Conservation (phyloP, 2,888 invertebrate genomes). For the Tenthredo notha region DNA sequence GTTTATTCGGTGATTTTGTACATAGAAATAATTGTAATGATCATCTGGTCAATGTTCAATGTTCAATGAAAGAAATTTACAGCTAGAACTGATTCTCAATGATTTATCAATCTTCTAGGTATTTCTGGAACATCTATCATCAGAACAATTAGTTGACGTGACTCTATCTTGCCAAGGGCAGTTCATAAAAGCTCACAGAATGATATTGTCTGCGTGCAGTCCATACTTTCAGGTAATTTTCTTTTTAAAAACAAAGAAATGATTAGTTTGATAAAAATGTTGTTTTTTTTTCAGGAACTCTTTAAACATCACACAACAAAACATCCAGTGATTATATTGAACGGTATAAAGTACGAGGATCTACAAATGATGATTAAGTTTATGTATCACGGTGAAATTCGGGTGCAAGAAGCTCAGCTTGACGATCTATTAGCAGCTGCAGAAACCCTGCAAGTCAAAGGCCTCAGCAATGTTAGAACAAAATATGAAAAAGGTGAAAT, state of each 20-base stretch:
- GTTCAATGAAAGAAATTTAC: not conserved
- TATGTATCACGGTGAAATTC: slow-evolving; percentile 80
- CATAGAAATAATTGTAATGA: not conserved
- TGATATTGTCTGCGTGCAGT: slow-evolving; percentile 80
- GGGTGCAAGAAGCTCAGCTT: slow-evolving; percentile 78
- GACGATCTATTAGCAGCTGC: slow-evolving; percentile 77
- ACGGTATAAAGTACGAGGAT: slow-evolving; percentile 76
- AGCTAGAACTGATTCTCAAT: not conserved
- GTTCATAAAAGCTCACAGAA: slow-evolving; percentile 79
- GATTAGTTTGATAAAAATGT: not conserved
- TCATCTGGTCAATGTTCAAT: not conserved
- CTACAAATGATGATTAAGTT: slow-evolving; percentile 78
- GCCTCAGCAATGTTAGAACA: slow-evolving; percentile 76
- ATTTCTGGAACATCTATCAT: slow-evolving; percentile 77
- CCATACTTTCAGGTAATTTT: slow-evolving; percentile 77
- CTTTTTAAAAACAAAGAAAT: not conserved
- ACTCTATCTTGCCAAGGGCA: slow-evolving; percentile 79
- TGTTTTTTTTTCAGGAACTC: slow-evolving; percentile 71
- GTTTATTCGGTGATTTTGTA: not conserved
- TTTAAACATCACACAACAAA: slow-evolving; percentile 76
- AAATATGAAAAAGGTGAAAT: slow-evolving; percentile 69
- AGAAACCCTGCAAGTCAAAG: slow-evolving; percentile 79
- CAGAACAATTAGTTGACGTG: slow-evolving; percentile 78
- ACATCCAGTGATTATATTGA: slow-evolving; percentile 78
- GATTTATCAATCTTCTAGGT: slow-evolving; percentile 65